phyloP scores from a whole-genome alignment of 2,888 invertebrate genomes.

The Tryphoninae sp. region DNA sequence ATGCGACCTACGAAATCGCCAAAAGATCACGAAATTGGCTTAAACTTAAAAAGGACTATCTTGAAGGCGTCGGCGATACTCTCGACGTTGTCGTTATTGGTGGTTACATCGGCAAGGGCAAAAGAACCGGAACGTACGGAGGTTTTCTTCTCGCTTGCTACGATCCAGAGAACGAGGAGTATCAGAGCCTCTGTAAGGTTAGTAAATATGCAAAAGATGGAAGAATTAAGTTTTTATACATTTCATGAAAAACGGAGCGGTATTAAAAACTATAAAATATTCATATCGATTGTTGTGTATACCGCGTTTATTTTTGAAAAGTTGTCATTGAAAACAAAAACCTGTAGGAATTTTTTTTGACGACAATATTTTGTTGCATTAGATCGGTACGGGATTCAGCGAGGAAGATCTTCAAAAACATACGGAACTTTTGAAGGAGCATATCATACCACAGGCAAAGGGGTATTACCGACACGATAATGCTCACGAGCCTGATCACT shows the following conservation, averaged over 20 bases:
- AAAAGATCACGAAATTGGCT: constrained; percentile 97
- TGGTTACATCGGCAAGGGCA: constrained; percentile 95
- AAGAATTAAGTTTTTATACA: too few relatives aligned
- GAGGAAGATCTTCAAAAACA: constrained; percentile 93
- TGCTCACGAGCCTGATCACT: constrained; percentile 90
- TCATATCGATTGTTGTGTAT: too few relatives aligned
- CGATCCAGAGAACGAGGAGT: constrained; percentile 94
- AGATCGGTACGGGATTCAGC: constrained; percentile 96
- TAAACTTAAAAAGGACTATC: constrained; percentile 98
- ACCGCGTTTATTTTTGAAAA: background rate
- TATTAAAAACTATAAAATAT: too few relatives aligned
- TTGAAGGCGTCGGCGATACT: constrained; percentile 98
- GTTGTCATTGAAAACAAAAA: background rate
- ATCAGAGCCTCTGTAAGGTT: constrained; percentile 96
- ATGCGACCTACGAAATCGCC: constrained; percentile 98
- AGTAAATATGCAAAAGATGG: constrained; percentile 47
- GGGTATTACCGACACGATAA: constrained; percentile 91
- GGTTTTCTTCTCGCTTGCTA: constrained; percentile 98
- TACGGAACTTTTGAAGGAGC: constrained; percentile 88
- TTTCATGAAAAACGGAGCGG: too few relatives aligned
- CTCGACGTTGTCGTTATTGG: constrained; percentile 98
- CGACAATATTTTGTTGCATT: background rate
- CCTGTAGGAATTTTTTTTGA: background rate
- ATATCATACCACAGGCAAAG: constrained; percentile 89
- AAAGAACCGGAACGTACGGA: constrained; percentile 95